These are phyloP conservation scores for Perca flavescens DNA, from an alignment of 2,113 vertebrate species.

Conservation along the genomic window DNA sequence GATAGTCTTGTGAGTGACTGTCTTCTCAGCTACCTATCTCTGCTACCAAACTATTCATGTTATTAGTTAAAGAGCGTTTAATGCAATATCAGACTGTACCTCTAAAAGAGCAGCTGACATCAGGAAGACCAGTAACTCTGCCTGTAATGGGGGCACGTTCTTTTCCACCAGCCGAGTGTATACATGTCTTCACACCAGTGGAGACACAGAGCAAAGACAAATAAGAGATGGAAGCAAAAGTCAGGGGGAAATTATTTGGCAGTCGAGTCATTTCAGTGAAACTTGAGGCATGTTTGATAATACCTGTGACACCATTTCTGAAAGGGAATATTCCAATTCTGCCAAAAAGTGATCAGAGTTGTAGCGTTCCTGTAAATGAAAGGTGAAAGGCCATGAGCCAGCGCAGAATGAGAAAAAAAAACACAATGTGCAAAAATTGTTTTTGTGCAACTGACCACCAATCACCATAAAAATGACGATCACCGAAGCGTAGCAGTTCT, in stretches of 20 bases:
- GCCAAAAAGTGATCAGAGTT: conserved; percentile 62
- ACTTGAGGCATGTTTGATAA: not conserved
- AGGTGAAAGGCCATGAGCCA: not conserved
- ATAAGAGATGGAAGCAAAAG: not conserved
- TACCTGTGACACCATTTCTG: conserved; percentile 65
- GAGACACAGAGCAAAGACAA: not conserved
- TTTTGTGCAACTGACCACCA: conserved; percentile 50
- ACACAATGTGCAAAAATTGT: not conserved
- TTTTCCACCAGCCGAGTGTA: conserved; percentile 51
- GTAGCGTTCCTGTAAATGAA: conserved; percentile 62
- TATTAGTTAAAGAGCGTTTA: not conserved
- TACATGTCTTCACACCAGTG: conserved; percentile 48
- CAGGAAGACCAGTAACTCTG: conserved; percentile 67
- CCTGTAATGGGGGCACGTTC: conserved; percentile 44
- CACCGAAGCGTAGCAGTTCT: conserved; percentile 76
- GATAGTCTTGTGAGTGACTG: not conserved
- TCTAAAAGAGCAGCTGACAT: conserved; percentile 72
- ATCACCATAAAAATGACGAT: conserved; percentile 69
- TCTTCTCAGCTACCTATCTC: not conserved
- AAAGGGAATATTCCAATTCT: conserved; percentile 60
- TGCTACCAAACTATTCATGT: not conserved
- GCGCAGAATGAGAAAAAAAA: no score
- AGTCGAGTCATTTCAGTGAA: not conserved
- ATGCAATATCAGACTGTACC: conserved; percentile 42
- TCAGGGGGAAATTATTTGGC: not conserved